Conservation (phyloP, 1,140 invertebrate genomes). For the Aethina tumida region DNA sequence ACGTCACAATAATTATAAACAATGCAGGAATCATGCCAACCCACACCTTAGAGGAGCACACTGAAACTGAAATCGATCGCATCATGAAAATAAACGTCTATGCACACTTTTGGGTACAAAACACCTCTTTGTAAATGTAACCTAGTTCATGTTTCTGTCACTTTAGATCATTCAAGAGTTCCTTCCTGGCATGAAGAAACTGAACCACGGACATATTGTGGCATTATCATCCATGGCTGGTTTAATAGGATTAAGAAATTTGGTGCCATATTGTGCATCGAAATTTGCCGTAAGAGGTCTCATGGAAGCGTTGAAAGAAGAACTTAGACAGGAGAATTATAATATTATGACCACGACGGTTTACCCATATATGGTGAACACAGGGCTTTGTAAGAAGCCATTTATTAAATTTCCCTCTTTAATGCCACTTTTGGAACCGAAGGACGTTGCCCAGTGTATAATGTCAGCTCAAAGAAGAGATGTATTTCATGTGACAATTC, state of each 20-base stretch:
- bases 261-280: slow-evolving; percentile 74
- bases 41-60: slow-evolving; percentile 52
- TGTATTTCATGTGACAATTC: slow-evolving; percentile 16
- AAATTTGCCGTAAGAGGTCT: slow-evolving; percentile 75
- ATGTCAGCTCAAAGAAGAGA: slow-evolving; percentile 25
- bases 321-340: slow-evolving; percentile 46
- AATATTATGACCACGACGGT: slow-evolving; percentile 69
- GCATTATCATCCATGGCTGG: slow-evolving; percentile 75
- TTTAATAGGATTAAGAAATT: slow-evolving; percentile 57
- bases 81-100: slow-evolving; percentile 72
- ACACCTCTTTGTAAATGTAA: too few species aligned
- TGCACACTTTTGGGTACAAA: slow-evolving; percentile 67
- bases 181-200: slow-evolving; percentile 68
- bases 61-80: slow-evolving; percentile 52
- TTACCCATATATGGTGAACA: slow-evolving; percentile 76
- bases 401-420: slow-evolving; percentile 57
- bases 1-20: slow-evolving; percentile 65
- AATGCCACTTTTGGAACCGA: slow-evolving; percentile 51
- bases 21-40: slow-evolving; percentile 85
- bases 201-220: slow-evolving; percentile 74
- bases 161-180: slow-evolving; percentile 47
- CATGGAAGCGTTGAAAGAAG: slow-evolving; percentile 63
- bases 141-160: too few species aligned
- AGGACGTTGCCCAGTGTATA: slow-evolving; percentile 53
- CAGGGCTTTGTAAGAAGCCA: slow-evolving; percentile 73